Conservation (phyloP, 2,888 invertebrate genomes). For the Chrysina gloriosa region DNA sequence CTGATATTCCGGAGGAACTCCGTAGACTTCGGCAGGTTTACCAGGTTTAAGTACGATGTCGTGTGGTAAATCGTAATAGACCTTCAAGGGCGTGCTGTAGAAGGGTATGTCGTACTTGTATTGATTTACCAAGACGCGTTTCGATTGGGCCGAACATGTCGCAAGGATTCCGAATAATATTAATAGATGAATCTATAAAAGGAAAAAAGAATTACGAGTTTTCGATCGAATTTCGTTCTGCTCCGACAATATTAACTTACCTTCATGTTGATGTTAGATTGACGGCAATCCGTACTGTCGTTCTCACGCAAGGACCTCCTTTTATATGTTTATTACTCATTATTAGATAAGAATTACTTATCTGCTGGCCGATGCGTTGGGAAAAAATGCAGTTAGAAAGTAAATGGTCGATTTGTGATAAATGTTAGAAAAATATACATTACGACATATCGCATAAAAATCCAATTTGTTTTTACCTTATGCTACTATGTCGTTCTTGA, state of each 20-base stretch:
- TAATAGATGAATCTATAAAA: constrained; percentile 1
- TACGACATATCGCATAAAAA: too few relatives aligned
- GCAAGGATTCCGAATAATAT: neutral
- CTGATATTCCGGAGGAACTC: constrained; percentile 10
- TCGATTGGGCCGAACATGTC: neutral
- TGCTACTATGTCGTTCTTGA: too few relatives aligned
- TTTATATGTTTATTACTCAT: constrained; percentile 24
- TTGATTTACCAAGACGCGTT: neutral
- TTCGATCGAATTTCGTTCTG: neutral
- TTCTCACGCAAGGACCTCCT: neutral
- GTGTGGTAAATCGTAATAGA: neutral
- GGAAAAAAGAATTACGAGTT: neutral
- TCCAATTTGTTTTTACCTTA: too few relatives aligned
- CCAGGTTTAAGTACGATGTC: neutral
- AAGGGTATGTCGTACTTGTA: constrained; percentile 24
- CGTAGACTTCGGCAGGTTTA: constrained; percentile 4
- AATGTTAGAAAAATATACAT: too few relatives aligned
- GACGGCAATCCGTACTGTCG: neutral
- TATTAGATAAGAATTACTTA: constrained; percentile 23
- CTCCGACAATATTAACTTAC: neutral
- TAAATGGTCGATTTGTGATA: neutral
- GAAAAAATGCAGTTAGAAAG: neutral
- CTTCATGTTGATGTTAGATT: constrained; percentile 14
- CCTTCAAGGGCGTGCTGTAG: neutral
- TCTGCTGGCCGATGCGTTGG: neutral